Evolutionary conservation across 2,797 vertebrate species (phyloP).

Genomic region (Hybognathus amarus): DNA sequence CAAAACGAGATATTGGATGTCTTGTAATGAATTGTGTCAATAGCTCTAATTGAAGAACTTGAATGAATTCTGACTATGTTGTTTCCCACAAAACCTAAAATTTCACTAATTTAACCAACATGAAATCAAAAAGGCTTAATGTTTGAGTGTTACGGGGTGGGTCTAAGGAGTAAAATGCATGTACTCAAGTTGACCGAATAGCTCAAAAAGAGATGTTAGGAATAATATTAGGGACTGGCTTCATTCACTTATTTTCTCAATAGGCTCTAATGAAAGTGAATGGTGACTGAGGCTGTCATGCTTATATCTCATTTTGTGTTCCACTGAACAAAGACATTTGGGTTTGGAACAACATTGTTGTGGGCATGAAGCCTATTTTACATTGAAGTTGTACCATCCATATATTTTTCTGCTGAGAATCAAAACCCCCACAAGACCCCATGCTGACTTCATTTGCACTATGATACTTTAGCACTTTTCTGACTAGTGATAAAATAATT

Average conservation of each 20-base stretch:
- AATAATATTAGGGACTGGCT: constrained; percentile 11
- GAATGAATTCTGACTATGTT: too few relatives aligned
- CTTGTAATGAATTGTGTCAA: too few relatives aligned
- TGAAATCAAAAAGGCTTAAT: too few relatives aligned
- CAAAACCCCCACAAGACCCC: background rate
- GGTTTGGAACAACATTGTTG: background rate
- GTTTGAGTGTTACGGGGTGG: too few relatives aligned
- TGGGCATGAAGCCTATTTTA: constrained; percentile 10
- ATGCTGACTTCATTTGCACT: background rate
- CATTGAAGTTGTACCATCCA: constrained; percentile 3
- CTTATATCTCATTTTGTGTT: constrained; percentile 9
- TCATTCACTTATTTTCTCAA: background rate
- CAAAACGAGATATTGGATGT: too few relatives aligned
- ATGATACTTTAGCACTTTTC: background rate
- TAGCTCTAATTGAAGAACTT: too few relatives aligned
- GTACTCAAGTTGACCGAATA: background rate
- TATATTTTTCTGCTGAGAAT: constrained; percentile 21
- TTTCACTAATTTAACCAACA: too few relatives aligned
- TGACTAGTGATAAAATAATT: background rate
- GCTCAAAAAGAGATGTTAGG: background rate
- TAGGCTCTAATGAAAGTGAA: background rate
- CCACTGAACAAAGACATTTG: background rate
- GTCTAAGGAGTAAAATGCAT: too few relatives aligned
- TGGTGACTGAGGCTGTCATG: constrained; percentile 1
- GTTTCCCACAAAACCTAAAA: too few relatives aligned